Conservation (phyloP, 2,797 vertebrate genomes). For the Melanotaenia parkinsoni region DNA sequence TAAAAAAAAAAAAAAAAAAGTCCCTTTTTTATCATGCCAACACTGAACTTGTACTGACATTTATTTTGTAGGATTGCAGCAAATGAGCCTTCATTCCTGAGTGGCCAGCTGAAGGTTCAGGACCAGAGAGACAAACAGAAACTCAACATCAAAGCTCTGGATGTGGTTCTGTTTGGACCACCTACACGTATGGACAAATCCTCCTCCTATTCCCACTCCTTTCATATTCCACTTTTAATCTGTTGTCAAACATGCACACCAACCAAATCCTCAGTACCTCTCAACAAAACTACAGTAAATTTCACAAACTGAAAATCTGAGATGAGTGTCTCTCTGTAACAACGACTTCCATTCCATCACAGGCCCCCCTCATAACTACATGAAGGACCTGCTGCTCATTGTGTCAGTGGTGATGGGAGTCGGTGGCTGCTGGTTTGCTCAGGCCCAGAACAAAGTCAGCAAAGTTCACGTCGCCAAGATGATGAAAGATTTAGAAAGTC, state of each 20-base stretch:
- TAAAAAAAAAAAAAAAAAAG: constrained; percentile 1
- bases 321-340: neutral
- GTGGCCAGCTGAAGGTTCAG: constrained; percentile 90
- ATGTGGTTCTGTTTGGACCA: constrained; percentile 97
- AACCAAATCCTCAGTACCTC: neutral
- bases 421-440: constrained; percentile 97
- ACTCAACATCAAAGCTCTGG: constrained; percentile 96
- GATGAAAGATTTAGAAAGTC: constrained; percentile 98
- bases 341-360: constrained; percentile 3
- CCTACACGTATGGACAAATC: constrained; percentile 87
- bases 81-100: constrained; percentile 95
- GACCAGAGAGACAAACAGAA: constrained; percentile 98
- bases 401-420: constrained; percentile 96
- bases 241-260: neutral
- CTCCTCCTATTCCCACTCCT: neutral
- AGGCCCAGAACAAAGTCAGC: constrained; percentile 93
- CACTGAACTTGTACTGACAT: constrained; percentile 5
- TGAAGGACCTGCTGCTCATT: constrained; percentile 96
- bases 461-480: constrained; percentile 95
- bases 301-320: neutral
- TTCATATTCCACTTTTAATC: neutral
- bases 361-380: constrained; percentile 94
- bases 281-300: neutral
- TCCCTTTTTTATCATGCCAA: neutral
- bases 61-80: constrained; percentile 90